Conservation (phyloP, 2,113 vertebrate species). For the Rhadina sibilatrix region DNA sequence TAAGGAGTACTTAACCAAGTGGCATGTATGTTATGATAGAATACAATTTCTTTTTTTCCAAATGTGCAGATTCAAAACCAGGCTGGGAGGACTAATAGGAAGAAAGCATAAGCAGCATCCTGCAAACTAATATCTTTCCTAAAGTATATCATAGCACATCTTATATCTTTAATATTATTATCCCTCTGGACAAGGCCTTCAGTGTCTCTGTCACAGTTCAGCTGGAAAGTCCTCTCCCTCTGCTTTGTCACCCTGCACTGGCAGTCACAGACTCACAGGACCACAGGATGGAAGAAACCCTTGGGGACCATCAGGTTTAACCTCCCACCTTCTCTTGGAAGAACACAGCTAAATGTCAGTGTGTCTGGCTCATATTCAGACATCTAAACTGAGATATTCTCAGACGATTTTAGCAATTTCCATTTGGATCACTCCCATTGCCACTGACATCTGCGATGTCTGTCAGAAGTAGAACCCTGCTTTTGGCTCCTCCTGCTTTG, state of each 20-base stretch:
- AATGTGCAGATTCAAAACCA: neutral
- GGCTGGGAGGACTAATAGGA: neutral
- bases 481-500: neutral
- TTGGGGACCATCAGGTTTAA: neutral
- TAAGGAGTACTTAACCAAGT: neutral
- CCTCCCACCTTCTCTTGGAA: neutral
- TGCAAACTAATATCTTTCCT: neutral
- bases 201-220: neutral
- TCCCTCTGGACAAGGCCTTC: neutral
- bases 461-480: neutral
- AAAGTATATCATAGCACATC: neutral
- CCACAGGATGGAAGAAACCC: neutral
- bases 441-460: neutral
- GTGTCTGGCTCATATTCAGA: neutral
- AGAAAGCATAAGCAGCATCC: neutral
- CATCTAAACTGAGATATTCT: neutral
- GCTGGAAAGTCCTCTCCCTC: neutral
- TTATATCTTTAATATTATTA: neutral
- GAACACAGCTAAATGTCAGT: neutral
- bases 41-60: neutral
- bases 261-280: neutral
- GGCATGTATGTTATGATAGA: neutral
- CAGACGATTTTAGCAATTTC: neutral
- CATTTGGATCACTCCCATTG: neutral
- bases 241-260: neutral